Evolutionary conservation across 2,888 invertebrate species (phyloP), one percentile per base, ranked within the genome.

Genomic region (Leptinotarsa peninsularis): DNA sequence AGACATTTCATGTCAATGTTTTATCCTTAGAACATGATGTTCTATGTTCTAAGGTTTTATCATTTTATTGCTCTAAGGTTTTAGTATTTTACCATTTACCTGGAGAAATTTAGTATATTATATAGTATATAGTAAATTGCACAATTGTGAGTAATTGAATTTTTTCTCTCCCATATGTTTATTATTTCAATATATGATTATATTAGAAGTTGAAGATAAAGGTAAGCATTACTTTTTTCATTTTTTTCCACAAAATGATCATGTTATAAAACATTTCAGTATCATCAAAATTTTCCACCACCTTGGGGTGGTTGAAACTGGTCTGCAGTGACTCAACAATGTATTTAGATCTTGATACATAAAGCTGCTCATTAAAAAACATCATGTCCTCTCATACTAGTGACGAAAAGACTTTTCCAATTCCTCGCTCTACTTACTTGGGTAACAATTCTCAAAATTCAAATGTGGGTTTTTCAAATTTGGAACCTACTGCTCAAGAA

Each of bases 401-500:
- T n/a, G 63, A 33, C 7, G 33, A 63, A 54, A 21, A 70, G 4
- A 27, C 69, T 43, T 43, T 69, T 21, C 56, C 33, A 33, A 58
- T 49, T 60, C 58, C 18, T 18, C 15, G 18, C 15, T 56, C n/a
- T 21, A 58, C 21, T 23, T 56, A 68, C 52, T 52, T 43, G 33
- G 69, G 69, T 56, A 56, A 33, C 33, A 18, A 18, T 43, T 56
- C 43, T 56, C 54, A 69, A 43, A 69, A 56, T 69, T 18, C 14
- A 56, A 56, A 56, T 18, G 23, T 50, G 15, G 49, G 43, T 18
- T 70, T 58, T 7, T 70, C 70, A 58, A 78, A 75, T 23, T 76
- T 82, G 68, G 77, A 81, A 69, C 80, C 82, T 52, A 80, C 79
- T 63, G 82, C 81, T 58, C 79, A 80, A 72, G 82, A 81, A 71